phyloP scores from a whole-genome alignment of 2,888 invertebrate species.

The Patella caerulea region DNA sequence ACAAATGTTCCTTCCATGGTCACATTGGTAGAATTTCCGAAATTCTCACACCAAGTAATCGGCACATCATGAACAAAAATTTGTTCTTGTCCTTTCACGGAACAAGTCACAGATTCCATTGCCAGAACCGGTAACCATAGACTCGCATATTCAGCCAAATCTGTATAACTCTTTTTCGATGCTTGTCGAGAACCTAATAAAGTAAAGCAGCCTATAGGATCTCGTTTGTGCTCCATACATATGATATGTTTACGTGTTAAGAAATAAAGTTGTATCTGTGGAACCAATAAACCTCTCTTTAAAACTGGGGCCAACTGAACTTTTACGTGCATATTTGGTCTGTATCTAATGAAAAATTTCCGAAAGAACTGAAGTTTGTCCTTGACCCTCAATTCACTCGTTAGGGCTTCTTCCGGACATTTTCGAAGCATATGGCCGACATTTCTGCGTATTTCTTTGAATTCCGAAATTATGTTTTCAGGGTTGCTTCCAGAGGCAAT shows the following conservation, averaged over 20 bases:
- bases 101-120: constrained; percentile 56
- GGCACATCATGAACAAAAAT: constrained; percentile 56
- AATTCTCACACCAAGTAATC: constrained; percentile 50
- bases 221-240: constrained; percentile 61
- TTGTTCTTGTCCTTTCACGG: constrained; percentile 48
- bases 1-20: constrained; percentile 33
- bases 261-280: constrained; percentile 59
- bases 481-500: constrained; percentile 36
- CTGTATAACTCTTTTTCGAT: constrained; percentile 40
- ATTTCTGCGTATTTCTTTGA: constrained; percentile 23
- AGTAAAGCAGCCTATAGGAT: constrained; percentile 56
- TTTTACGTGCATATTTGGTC: constrained; percentile 44
- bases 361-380: constrained; percentile 29
- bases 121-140: constrained; percentile 58
- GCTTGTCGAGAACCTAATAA: constrained; percentile 24
- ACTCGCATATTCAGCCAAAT: constrained; percentile 50
- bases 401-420: constrained; percentile 40
- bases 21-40: constrained; percentile 18
- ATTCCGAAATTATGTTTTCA: constrained; percentile 51
- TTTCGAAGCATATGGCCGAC: constrained; percentile 36
- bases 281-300: constrained; percentile 50
- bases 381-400: not conserved
- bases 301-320: constrained; percentile 57
- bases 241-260: constrained; percentile 58
- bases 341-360: constrained; percentile 34